Base-by-base conservation (phyloP, 2,797 vertebrate species). In the Manis javanica region DNA sequence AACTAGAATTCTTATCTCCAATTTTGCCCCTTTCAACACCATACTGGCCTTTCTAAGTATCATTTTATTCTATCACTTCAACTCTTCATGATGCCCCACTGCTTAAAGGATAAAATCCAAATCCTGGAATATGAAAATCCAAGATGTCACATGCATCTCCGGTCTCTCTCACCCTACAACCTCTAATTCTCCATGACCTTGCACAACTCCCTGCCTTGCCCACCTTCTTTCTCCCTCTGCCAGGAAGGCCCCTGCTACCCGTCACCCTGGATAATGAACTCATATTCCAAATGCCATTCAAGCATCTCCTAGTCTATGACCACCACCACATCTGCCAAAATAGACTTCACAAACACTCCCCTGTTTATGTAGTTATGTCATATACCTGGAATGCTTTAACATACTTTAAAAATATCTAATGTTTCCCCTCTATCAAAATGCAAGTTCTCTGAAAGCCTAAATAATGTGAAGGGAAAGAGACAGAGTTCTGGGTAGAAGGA, bases 81-180 rank as follows among this genome's bases (percentile, higher is more conserved):
- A 51, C 75, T 42, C n/a, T 87, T 95, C 94, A 79, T 64, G 68
- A 89, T 51, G 51, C 37, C 18, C 46, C 9, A 66, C 16, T 64
- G 68, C 64, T 93, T 86, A 78, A 42, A 94, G 66, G 37, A 79
- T 78, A 95, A 85, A 95, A 74, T 81, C n/a, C 26, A 91, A 91
- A 83, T 75, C 55, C 26, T 81, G 11, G 37, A 92, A 92, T 49
- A 85, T 21, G 51, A 92, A 96, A 87, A 75, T 31, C 75, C 39
- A 49, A 87, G 66, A 57, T 63, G 7, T 66, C 71, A 55, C 24
- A 59, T 13, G 13, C 7, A 61, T 64, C n/a, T 68, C 37, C 34
- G 57, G 39, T 29, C 46, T 49, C 84, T 93, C n/a, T 93, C 39
- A 87, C 15, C 24, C 34, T 59, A 37, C 11, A 64, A 64, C 34